phyloP scores from a whole-genome alignment of 2,888 invertebrate genomes.

The Ametastegia equiseti region DNA sequence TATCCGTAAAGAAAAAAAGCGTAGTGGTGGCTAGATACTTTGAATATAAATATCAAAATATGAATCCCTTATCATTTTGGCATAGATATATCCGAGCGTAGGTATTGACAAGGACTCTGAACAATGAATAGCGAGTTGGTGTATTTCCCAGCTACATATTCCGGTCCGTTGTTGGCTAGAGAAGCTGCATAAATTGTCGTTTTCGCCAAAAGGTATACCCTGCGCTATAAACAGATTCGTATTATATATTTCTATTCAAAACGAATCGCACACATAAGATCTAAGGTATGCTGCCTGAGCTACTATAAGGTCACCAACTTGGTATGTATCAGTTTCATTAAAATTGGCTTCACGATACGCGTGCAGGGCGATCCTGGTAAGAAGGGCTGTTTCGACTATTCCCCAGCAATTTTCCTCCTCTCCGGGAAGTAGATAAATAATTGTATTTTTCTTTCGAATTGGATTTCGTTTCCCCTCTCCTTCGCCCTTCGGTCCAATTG shows the following conservation, averaged over 20 bases:
- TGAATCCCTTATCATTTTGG: not conserved
- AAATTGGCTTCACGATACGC: conserved; percentile 20
- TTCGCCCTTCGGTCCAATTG: not conserved
- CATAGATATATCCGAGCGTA: not conserved
- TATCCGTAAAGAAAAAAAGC: too few species aligned
- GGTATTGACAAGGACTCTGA: conserved; percentile 4
- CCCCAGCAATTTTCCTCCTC: not conserved
- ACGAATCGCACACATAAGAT: not conserved
- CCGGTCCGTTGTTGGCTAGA: not conserved
- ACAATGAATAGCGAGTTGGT: not conserved
- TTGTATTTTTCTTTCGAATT: conserved; percentile 37
- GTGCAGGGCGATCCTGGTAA: not conserved
- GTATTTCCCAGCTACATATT: not conserved
- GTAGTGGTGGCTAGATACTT: not conserved
- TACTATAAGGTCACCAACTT: not conserved
- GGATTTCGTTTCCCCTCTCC: conserved; percentile 1
- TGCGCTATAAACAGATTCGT: not conserved
- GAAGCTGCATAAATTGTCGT: conserved; percentile 13
- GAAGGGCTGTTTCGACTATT: not conserved
- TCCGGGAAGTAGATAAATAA: not conserved
- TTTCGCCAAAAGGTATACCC: not conserved
- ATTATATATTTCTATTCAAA: conserved; percentile 17
- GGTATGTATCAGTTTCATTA: conserved; percentile 30
- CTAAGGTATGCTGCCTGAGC: not conserved
- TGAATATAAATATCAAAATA: not conserved